Percentiles rank a stretch among this genome's conserved stretches.
These are phyloP conservation scores for Rhynchophorus ferrugineus DNA, from an alignment of 1,140 invertebrate species.

Conservation along the genomic window DNA sequence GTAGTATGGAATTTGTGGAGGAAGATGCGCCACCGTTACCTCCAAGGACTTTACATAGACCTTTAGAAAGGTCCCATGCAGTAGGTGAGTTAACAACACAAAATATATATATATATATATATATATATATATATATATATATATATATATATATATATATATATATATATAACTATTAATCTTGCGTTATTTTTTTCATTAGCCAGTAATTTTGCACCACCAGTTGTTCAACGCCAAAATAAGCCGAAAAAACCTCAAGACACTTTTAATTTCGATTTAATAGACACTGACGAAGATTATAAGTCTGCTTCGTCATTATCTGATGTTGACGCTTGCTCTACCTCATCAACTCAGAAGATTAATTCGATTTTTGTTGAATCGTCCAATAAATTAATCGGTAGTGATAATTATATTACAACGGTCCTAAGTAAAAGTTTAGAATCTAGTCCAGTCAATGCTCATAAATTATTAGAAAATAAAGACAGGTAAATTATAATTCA, in stretches of 20 bases:
- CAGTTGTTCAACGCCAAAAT: conserved; percentile 46
- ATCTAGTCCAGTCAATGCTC: conserved; percentile 39
- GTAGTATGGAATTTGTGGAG: conserved; percentile 30
- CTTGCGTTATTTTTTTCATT: conserved; percentile 9
- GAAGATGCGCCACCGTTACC: conserved; percentile 47
- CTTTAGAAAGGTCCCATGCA: conserved; percentile 55
- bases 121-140: not conserved
- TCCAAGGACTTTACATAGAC: conserved; percentile 48
- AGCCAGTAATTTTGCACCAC: conserved; percentile 42
- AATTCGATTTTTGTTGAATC: conserved; percentile 45
- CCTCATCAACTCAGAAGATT: conserved; percentile 46
- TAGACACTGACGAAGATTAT: conserved; percentile 60
- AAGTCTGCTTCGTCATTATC: conserved; percentile 20
- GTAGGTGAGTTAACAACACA: conserved; percentile 34
- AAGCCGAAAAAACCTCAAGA: conserved; percentile 53
- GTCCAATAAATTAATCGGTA: conserved; percentile 54
- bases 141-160: not conserved
- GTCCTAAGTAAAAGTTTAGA: conserved; percentile 46
- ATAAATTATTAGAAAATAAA: conserved; percentile 31
- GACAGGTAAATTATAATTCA: conserved; percentile 23
- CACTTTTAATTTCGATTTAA: conserved; percentile 68
- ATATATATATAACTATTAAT: not conserved
- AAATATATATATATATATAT: not conserved
- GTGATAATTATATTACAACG: conserved; percentile 60
- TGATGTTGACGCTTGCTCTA: conserved; percentile 31